Base-by-base conservation (phyloP, 2,888 invertebrate species). In the Iselma pallidipennis region DNA sequence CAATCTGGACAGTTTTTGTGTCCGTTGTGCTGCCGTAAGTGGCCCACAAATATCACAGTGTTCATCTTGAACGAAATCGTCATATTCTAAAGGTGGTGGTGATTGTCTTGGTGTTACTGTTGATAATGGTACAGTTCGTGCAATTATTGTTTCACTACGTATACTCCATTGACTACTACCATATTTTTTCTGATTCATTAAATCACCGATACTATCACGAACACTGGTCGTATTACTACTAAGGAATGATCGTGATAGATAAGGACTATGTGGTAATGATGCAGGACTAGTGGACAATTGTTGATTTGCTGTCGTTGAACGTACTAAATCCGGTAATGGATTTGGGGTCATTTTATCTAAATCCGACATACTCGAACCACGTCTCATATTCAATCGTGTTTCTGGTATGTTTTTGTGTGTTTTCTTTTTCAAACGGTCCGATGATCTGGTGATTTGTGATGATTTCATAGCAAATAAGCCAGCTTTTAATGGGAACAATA, bases 111-210 rank as follows among this genome's bases (percentile, higher is more conserved):
- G 84, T 1, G 85, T 86, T 0, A 91, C 91, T 0, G 91, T 91
- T 71, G 90, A 89, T 63, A 91, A 73, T 0, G 91, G 91, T 54
- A 91, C 89, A 26, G 89, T 88, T 71, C 87, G 84, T 7, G 91
- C 91, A 45, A 91, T 86, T 69, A 91, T 79, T 51, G 88, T 87
- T 71, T 91, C 91, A 79, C 90, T 90, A 16, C 89, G 85, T 1
- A 90, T 85, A 70, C 90, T 90, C 84, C 88, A 89, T 64, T 84
- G 87, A 29, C 88, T 88, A 37, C 89, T 89, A 63, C 90, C 90
- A 74, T 89, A 91, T 76, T 87, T 88, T 73, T 88, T 87, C 72
- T 86, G 79, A 79, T 92, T 92, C 91, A 92, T 92, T 72, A 91
- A 81, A 78, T 92, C 92, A 2, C 92, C 92, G 50, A 92, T 90